A percentile compares a stretch with the other conserved stretches of the same genome.
phyloP scores from a whole-genome alignment of 2,888 invertebrate species.

The Helleia helle region DNA sequence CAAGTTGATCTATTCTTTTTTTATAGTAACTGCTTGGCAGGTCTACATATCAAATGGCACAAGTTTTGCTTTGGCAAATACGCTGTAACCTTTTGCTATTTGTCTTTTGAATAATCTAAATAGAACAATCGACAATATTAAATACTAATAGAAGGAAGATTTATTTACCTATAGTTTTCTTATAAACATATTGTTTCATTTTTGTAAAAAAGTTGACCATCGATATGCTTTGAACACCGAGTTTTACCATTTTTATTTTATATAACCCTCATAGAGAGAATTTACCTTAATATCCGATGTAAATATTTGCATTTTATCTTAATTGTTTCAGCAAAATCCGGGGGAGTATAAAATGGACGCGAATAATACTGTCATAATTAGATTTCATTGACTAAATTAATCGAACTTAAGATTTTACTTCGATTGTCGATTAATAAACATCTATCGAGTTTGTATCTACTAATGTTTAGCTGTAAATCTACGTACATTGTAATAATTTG shows the following conservation, averaged over 20 bases:
- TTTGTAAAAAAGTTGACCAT: slow-evolving; percentile 7
- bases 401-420: background rate
- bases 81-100: slow-evolving; percentile 14
- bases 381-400: slow-evolving; percentile 4
- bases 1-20: slow-evolving; percentile 15
- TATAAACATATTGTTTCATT: background rate
- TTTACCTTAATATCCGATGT: slow-evolving; percentile 14
- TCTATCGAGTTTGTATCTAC: slow-evolving; percentile 15
- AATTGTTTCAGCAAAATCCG: slow-evolving; percentile 66
- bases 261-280: slow-evolving; percentile 5
- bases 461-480: slow-evolving; percentile 11
- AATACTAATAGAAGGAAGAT: background rate
- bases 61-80: slow-evolving; percentile 15
- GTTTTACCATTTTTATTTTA: background rate
- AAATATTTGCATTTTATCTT: slow-evolving; percentile 43
- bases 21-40: slow-evolving; percentile 13
- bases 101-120: slow-evolving; percentile 4
- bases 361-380: slow-evolving; percentile 1
- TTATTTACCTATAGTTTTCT: slow-evolving; percentile 3
- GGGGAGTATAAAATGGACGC: slow-evolving; percentile 38
- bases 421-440: slow-evolving; percentile 4
- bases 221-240: slow-evolving; percentile 5
- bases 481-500: slow-evolving; percentile 32
- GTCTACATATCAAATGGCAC: slow-evolving; percentile 15
- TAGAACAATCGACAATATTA: background rate